phyloP scores from a whole-genome alignment of 2,888 invertebrate genomes.

The Ennomos quercinarius region DNA sequence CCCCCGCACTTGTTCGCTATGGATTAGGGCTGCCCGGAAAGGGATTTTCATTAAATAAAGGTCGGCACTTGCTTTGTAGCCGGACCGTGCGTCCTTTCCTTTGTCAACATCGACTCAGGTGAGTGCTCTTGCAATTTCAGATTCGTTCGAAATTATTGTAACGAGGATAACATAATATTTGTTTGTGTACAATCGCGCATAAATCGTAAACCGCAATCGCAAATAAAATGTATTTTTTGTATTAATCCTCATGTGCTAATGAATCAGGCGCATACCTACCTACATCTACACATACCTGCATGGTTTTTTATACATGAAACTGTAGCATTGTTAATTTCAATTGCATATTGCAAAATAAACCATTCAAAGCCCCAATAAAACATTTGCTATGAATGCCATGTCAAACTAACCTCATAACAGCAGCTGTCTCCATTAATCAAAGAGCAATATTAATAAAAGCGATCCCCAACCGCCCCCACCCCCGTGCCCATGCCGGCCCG shows the following conservation, averaged over 20 bases:
- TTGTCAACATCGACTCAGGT: constrained; percentile 27
- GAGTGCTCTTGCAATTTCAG: constrained; percentile 3
- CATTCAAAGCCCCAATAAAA: constrained; percentile 18
- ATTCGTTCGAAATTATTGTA: not conserved
- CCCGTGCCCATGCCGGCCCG: not conserved
- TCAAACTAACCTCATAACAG: constrained; percentile 35
- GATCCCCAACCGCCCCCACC: constrained; percentile 25
- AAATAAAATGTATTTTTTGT: too few species aligned
- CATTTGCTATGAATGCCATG: constrained; percentile 25
- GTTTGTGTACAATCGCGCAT: too few species aligned
- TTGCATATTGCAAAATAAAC: not conserved
- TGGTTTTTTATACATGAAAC: too few species aligned
- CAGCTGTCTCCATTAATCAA: constrained; percentile 46
- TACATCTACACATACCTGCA: too few species aligned
- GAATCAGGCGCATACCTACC: too few species aligned
- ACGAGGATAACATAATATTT: too few species aligned
- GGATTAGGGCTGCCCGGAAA: constrained; percentile 43
- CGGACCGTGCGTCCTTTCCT: constrained; percentile 17
- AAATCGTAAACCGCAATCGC: too few species aligned
- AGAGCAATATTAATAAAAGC: constrained; percentile 31
- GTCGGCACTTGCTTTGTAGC: constrained; percentile 47
- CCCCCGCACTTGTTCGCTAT: constrained; percentile 57
- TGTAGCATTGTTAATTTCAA: too few species aligned
- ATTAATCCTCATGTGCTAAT: too few species aligned
- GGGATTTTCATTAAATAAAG: constrained; percentile 45